Evolutionary conservation across 2,888 invertebrate species (phyloP).

Genomic region (Hyposoter dolosus): DNA sequence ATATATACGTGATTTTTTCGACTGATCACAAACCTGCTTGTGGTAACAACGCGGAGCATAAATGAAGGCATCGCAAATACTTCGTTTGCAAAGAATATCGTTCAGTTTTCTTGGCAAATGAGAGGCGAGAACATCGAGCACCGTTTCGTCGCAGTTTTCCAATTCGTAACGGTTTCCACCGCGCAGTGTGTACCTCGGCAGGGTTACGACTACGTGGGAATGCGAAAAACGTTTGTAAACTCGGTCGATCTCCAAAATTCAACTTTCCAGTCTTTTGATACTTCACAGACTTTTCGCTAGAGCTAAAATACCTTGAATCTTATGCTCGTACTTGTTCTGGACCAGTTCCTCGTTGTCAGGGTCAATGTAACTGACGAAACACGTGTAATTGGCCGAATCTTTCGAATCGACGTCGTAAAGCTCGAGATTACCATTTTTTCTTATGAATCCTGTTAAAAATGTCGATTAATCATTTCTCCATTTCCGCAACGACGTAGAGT

Average conservation of each 20-base stretch:
- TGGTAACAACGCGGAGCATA: constrained; percentile 76
- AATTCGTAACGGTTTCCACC: constrained; percentile 76
- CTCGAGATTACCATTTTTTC: constrained; percentile 77
- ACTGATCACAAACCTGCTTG: constrained; percentile 65
- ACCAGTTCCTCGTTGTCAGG: constrained; percentile 78
- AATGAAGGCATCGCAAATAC: constrained; percentile 76
- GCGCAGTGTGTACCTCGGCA: constrained; percentile 77
- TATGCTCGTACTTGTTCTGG: constrained; percentile 74
- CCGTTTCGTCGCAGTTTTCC: constrained; percentile 75
- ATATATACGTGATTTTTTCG: constrained; percentile 1
- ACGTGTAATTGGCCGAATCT: constrained; percentile 78
- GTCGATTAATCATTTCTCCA: constrained; percentile 8
- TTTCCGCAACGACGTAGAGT: background rate
- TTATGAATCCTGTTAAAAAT: constrained; percentile 71
- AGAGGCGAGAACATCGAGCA: constrained; percentile 74
- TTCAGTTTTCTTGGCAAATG: constrained; percentile 77
- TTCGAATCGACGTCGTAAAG: constrained; percentile 76
- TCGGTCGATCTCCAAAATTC: background rate
- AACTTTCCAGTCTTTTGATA: background rate
- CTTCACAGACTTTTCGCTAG: background rate
- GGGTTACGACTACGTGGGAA: constrained; percentile 73
- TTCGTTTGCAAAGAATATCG: constrained; percentile 75
- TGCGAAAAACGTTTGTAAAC: background rate
- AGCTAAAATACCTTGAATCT: constrained; percentile 73
- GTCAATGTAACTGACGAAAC: constrained; percentile 76